phyloP scores from a whole-genome alignment of 2,113 vertebrate genomes.

The Sula dactylatra region DNA sequence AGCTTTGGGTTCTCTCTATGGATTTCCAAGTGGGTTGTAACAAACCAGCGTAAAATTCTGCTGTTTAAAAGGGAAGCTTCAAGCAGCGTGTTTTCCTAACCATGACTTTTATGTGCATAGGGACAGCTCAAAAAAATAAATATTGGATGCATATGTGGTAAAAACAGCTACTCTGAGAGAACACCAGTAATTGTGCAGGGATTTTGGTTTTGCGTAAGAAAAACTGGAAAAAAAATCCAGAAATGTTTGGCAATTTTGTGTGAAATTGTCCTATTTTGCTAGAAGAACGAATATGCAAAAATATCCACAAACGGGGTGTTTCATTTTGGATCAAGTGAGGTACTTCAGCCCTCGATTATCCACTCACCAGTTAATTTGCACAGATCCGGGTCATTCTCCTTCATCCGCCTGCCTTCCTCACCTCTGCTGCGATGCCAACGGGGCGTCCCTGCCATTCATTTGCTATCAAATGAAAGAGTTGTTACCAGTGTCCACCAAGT shows the following conservation, averaged over 20 bases:
- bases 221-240: background rate
- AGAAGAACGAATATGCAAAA: background rate
- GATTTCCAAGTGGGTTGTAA: background rate
- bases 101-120: background rate
- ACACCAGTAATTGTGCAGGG: too few relatives aligned
- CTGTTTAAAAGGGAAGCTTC: background rate
- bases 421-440: background rate
- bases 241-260: background rate
- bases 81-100: background rate
- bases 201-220: background rate
- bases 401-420: too few relatives aligned
- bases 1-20: background rate
- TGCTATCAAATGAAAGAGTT: fast-evolving
- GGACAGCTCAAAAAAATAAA: background rate
- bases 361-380: too few relatives aligned
- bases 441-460: background rate
- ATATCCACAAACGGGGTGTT: background rate
- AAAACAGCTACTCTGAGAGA: background rate
- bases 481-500: fast-evolving
- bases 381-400: fast-evolving
- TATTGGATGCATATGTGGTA: fast-evolving
- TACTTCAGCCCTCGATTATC: background rate
- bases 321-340: background rate
- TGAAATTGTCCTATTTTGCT: background rate
- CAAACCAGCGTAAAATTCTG: background rate